These are phyloP conservation scores for Diuraphis noxia DNA, from an alignment of 1,140 invertebrate species.

Conservation along the genomic window DNA sequence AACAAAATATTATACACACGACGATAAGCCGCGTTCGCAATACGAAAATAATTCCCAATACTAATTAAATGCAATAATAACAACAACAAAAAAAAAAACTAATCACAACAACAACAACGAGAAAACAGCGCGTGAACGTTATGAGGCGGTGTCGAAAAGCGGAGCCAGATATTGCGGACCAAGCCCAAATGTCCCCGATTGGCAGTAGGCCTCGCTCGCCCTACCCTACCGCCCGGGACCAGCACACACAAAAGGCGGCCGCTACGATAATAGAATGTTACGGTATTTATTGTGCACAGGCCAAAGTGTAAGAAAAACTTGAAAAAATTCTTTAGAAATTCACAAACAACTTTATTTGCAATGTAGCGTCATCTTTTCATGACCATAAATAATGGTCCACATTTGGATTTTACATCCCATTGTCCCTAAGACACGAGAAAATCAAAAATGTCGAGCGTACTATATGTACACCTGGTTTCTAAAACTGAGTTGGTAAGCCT, in stretches of 20 bases:
- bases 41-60: not conserved
- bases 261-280: slow-evolving; percentile 42
- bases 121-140: slow-evolving; percentile 7
- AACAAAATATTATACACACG: not conserved
- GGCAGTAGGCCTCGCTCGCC: slow-evolving; percentile 52
- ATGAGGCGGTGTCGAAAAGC: slow-evolving; percentile 52
- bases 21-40: not conserved
- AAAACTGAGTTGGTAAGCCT: not conserved
- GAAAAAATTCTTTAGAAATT: not conserved
- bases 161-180: slow-evolving; percentile 52
- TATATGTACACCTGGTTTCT: not conserved
- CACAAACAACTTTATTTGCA: not conserved
- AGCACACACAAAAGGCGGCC: slow-evolving; percentile 46
- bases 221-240: slow-evolving; percentile 49
- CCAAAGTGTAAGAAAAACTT: not conserved
- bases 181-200: slow-evolving; percentile 52
- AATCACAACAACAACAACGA: not conserved
- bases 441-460: not conserved
- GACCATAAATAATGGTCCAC: not conserved
- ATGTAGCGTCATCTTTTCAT: not conserved
- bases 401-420: not conserved
- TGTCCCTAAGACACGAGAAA: not conserved
- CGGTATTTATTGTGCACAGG: slow-evolving; percentile 36
- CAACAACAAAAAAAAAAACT: not conserved
- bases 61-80: not conserved